These are phyloP conservation scores for Vanessa atalanta DNA, from an alignment of 1,140 invertebrate species.

Conservation along the genomic window DNA sequence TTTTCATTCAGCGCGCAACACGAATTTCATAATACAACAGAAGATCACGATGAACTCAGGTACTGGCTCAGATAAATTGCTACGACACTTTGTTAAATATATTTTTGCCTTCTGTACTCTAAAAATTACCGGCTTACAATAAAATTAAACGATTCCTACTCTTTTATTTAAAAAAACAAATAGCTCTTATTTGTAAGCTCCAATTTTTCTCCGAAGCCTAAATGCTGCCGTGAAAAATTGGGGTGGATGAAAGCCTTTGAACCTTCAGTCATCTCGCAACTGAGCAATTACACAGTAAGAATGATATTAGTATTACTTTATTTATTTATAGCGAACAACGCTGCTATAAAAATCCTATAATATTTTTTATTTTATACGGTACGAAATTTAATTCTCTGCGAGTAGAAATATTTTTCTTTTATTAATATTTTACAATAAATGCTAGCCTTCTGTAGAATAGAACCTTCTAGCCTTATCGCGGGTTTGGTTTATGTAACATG, in stretches of 20 bases:
- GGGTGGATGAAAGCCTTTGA: neutral
- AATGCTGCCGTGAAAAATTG: slow-evolving; percentile 1
- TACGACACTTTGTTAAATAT: too few relatives aligned
- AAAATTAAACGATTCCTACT: neutral
- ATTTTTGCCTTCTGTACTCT: neutral
- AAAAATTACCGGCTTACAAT: neutral
- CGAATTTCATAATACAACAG: too few relatives aligned
- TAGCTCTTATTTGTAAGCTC: neutral
- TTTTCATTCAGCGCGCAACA: too few relatives aligned
- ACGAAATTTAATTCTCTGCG: too few relatives aligned
- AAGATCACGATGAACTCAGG: too few relatives aligned
- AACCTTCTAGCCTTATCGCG: too few relatives aligned
- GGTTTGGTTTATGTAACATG: too few relatives aligned
- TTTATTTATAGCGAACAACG: neutral
- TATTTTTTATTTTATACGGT: neutral
- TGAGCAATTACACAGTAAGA: slow-evolving; percentile 1
- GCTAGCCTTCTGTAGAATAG: too few relatives aligned
- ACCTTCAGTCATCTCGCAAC: neutral
- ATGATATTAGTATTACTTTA: neutral
- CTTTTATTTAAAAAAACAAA: slow-evolving; percentile 9
- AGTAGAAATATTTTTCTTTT: too few relatives aligned
- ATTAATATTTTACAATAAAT: too few relatives aligned
- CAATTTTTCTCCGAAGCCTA: neutral
- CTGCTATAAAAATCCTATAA: neutral
- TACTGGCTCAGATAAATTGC: too few relatives aligned